Evolutionary conservation across 2,797 vertebrate genomes (phyloP).

Genomic region (Eidolon dupreanum): DNA sequence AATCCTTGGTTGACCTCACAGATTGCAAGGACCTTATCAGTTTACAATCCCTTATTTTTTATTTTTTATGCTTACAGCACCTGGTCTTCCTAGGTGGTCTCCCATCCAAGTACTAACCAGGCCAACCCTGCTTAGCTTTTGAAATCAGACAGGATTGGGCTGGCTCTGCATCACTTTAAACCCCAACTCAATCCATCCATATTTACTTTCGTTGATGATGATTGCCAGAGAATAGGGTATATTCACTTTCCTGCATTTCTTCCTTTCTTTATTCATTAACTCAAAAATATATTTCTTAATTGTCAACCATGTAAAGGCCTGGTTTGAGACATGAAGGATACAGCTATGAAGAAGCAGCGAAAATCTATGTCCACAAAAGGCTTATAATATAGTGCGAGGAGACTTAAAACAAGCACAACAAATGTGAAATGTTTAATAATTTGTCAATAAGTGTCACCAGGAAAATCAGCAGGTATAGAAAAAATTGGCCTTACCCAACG

Average conservation of each 20-base stretch:
- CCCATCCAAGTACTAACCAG: too few relatives aligned
- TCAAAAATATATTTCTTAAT: neutral
- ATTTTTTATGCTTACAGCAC: too few relatives aligned
- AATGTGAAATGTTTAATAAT: neutral
- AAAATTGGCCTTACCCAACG: neutral
- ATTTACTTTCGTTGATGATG: neutral
- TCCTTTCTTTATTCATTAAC: neutral
- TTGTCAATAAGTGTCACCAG: neutral
- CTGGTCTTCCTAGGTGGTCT: too few relatives aligned
- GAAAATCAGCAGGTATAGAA: neutral
- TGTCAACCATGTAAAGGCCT: neutral
- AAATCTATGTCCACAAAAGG: neutral
- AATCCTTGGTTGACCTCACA: too few relatives aligned
- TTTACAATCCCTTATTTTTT: too few relatives aligned
- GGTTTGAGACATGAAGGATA: neutral
- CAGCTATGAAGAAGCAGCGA: neutral
- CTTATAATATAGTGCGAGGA: neutral
- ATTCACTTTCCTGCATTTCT: neutral
- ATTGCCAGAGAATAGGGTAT: neutral
- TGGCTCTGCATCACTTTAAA: neutral
- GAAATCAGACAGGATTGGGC: too few relatives aligned
- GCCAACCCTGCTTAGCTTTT: too few relatives aligned
- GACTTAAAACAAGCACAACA: neutral
- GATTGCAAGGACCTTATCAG: too few relatives aligned
- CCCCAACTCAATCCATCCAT: neutral